Percentiles rank a stretch among this genome's conserved stretches.
phyloP scores from a whole-genome alignment of 2,113 vertebrate genomes.

The Phrynosoma blainvillii region DNA sequence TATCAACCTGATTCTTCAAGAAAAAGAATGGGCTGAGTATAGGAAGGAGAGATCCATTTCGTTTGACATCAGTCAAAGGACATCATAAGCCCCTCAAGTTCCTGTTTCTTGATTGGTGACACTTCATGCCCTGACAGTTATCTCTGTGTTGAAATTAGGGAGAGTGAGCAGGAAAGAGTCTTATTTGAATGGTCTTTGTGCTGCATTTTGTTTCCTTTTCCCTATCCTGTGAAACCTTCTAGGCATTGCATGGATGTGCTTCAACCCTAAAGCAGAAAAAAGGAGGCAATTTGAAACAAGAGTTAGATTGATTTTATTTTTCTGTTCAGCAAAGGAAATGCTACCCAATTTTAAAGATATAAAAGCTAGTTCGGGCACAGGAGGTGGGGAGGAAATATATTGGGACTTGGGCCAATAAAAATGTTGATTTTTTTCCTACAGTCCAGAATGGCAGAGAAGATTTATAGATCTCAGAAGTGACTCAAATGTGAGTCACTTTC shows the following conservation, averaged over 20 bases:
- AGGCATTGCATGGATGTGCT: not conserved
- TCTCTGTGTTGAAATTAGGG: accelerated
- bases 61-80: not conserved
- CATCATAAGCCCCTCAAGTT: not conserved
- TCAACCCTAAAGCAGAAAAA: not conserved
- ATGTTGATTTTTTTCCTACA: not conserved
- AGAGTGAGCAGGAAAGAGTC: accelerated
- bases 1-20: not conserved
- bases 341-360: not conserved
- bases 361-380: not conserved
- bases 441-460: not conserved
- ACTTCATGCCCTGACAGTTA: not conserved
- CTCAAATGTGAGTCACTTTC: not conserved
- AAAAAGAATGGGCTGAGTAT: not conserved
- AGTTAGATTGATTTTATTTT: not conserved
- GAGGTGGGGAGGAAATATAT: not conserved
- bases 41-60: not conserved
- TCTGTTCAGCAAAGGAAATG: not conserved
- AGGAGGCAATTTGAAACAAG: not conserved
- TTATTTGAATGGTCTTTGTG: not conserved
- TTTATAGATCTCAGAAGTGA: not conserved
- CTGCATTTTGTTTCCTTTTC: not conserved
- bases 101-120: not conserved
- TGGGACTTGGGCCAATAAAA: not conserved
- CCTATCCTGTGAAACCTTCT: accelerated